A percentile compares a stretch with the other conserved stretches of the same genome.
These are phyloP conservation scores for Cichlasoma orientale DNA, from an alignment of 2,797 vertebrate species.

Conservation along the genomic window DNA sequence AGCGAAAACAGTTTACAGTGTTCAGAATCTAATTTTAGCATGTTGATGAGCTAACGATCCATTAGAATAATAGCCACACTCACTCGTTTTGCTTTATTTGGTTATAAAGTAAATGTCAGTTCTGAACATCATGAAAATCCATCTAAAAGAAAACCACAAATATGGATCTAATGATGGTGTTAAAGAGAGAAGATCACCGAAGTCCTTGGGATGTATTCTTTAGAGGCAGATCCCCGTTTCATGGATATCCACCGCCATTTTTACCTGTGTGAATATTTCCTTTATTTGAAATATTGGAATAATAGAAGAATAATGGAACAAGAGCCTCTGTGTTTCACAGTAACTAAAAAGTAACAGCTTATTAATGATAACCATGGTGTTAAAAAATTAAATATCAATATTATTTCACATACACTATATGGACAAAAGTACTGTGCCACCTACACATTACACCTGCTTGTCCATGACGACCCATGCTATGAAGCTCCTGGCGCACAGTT, in stretches of 20 bases:
- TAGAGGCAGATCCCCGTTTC: neutral
- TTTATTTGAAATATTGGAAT: neutral
- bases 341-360: neutral
- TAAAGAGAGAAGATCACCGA: neutral
- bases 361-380: neutral
- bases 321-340: neutral
- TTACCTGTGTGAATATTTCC: neutral
- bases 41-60: rapidly evolving
- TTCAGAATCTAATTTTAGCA: neutral
- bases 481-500: neutral
- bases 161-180: neutral
- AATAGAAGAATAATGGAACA: neutral
- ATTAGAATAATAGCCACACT: neutral
- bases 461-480: neutral
- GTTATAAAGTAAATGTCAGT: rapidly evolving
- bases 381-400: neutral
- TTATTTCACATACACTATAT: neutral
- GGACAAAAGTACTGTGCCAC: neutral
- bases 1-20: neutral
- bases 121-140: neutral
- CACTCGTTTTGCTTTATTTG: neutral
- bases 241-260: rapidly evolving
- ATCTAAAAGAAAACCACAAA: neutral
- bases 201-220: neutral
- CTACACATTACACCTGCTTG: neutral